Evolutionary conservation across 2,888 invertebrate species (phyloP).

Genomic region (Hypomecis punctinalis): DNA sequence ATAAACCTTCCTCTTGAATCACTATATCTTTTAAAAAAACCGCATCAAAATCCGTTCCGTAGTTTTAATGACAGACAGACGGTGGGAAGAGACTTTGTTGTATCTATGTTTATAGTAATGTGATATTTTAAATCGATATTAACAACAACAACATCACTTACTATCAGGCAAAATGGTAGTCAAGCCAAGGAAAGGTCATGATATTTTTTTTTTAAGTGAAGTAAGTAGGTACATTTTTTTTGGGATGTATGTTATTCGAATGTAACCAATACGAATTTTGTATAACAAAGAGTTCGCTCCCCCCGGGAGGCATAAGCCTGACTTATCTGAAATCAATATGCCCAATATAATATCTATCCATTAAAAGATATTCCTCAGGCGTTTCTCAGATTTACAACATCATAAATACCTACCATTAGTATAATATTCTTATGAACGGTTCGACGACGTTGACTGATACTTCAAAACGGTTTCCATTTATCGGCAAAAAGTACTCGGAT

Average conservation of each 20-base stretch:
- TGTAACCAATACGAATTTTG: not conserved
- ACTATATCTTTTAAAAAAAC: no score
- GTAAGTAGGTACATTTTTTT: no score
- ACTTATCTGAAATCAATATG: slow-evolving; percentile 26
- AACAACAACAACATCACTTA: not conserved
- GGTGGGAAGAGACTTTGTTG: no score
- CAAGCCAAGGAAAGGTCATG: no score
- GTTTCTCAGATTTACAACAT: slow-evolving; percentile 23
- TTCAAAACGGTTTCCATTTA: slow-evolving; percentile 56
- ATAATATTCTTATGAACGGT: slow-evolving; percentile 52
- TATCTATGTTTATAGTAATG: no score
- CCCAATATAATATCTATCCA: slow-evolving; percentile 25
- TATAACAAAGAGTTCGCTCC: not conserved
- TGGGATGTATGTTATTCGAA: no score
- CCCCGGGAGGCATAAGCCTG: slow-evolving; percentile 5
- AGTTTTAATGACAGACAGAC: no score
- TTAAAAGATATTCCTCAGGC: slow-evolving; percentile 28
- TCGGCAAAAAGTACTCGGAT: slow-evolving; percentile 61
- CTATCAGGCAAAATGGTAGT: not conserved
- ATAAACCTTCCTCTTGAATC: no score
- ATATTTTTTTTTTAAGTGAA: no score
- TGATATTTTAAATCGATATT: no score
- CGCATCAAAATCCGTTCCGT: no score
- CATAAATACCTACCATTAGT: slow-evolving; percentile 41
- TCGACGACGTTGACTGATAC: slow-evolving; percentile 56